Conservation (phyloP, 2,113 vertebrate genomes). For the Poeciliopsis occidentalis region DNA sequence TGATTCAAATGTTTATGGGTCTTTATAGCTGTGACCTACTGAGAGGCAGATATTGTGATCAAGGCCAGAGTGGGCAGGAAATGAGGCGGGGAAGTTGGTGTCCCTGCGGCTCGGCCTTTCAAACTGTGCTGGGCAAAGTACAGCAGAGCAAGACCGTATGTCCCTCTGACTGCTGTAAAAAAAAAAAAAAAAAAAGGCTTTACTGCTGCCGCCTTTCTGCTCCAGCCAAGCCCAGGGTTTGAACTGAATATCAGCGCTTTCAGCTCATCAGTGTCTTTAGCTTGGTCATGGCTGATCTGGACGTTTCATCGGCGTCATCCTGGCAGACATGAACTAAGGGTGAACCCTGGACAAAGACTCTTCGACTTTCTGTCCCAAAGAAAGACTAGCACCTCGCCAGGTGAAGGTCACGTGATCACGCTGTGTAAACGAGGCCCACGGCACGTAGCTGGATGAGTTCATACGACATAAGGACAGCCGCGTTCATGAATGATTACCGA, state of each 20-base stretch:
- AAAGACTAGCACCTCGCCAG: conserved; percentile 51
- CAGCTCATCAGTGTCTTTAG: conserved; percentile 9
- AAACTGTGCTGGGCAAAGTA: conserved; percentile 64
- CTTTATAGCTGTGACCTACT: conserved; percentile 68
- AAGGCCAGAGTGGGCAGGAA: conserved; percentile 60
- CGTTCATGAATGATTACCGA: neutral
- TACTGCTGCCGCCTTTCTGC: conserved; percentile 45
- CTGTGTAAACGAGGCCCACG: conserved; percentile 11
- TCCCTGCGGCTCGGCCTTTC: conserved; percentile 49
- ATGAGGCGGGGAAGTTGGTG: conserved; percentile 25
- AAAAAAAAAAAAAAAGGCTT: conserved; percentile 28
- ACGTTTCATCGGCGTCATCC: conserved; percentile 32
- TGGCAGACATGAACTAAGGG: conserved; percentile 26
- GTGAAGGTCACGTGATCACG: conserved; percentile 35
- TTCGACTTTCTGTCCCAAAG: conserved; percentile 20
- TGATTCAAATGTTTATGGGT: conserved; percentile 81
- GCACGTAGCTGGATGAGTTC: conserved; percentile 64
- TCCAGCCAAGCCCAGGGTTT: conserved; percentile 5
- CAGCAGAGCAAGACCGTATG: conserved; percentile 48
- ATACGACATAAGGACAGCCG: conserved; percentile 11
- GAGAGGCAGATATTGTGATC: conserved; percentile 54
- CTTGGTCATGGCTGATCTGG: conserved; percentile 17
- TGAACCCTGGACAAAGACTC: neutral
- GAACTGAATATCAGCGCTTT: conserved; percentile 6
- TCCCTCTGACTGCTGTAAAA: conserved; percentile 56